Evolutionary conservation across 2,113 vertebrate species (phyloP).

Genomic region (Phrynosoma blainvillii): DNA sequence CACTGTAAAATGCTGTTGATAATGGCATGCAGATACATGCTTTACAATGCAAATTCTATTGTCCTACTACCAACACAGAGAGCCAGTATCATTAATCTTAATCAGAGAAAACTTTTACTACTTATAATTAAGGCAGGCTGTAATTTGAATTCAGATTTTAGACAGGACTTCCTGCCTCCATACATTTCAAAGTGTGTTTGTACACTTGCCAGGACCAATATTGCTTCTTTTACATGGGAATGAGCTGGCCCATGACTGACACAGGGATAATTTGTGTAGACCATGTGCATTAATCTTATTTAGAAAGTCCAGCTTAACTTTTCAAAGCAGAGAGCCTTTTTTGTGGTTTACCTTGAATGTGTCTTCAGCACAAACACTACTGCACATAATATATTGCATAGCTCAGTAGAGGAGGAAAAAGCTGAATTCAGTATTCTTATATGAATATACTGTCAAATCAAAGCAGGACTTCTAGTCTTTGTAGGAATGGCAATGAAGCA

Average conservation of each 20-base stretch:
- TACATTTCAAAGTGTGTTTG: constrained; percentile 55
- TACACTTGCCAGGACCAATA: constrained; percentile 58
- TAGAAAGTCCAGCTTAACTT: constrained; percentile 63
- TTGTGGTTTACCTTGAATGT: constrained; percentile 36
- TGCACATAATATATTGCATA: not conserved
- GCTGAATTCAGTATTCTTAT: not conserved
- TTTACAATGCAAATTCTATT: constrained; percentile 52
- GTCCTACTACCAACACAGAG: constrained; percentile 43
- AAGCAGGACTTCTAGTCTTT: not conserved
- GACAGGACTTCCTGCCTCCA: constrained; percentile 43
- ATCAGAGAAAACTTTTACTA: constrained; percentile 59
- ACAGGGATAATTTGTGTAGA: constrained; percentile 54
- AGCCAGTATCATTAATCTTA: constrained; percentile 62
- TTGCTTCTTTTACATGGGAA: constrained; percentile 45
- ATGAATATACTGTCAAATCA: not conserved
- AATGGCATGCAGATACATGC: constrained; percentile 36
- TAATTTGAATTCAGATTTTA: constrained; percentile 61
- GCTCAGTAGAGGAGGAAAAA: constrained; percentile 8
- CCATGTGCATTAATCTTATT: constrained; percentile 64
- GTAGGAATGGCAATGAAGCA: not conserved
- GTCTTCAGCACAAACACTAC: not conserved
- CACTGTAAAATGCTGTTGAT: constrained; percentile 17
- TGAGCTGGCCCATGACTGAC: constrained; percentile 42
- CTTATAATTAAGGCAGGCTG: constrained; percentile 52
- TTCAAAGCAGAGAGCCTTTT: constrained; percentile 51